Base-by-base conservation (phyloP, 1,140 invertebrate species). In the Orchesella cincta region DNA sequence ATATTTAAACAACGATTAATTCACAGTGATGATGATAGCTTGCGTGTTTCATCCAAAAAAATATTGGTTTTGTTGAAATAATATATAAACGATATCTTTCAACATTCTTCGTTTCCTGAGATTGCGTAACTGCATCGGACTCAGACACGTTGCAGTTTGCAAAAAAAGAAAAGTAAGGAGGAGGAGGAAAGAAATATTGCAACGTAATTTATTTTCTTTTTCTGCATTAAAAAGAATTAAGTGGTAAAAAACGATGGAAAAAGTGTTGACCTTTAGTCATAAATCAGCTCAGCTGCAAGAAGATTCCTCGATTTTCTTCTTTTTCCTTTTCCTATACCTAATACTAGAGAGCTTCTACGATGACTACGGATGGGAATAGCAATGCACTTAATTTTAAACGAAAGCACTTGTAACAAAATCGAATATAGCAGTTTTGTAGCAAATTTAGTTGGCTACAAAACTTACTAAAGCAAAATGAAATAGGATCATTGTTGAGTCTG, bases 211-310 rank as follows among this genome's bases (percentile, higher is more conserved):
- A 46, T 18, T 46, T 46, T 18, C 39, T 46, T 46, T 46, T 46
- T 5, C 39, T 46, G 39, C 62, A 67, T 67, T 67, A 67, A 67
- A 33, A 67, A 67, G 62, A 67, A 67, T 67, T 67, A 67, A 67
- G 62, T 67, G 62, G 62, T 31, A 29, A 57, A 57, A 57, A 36
- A 71, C 67, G 67, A 73, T 73, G 23, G 71, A 73, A 46, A 51
- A 51, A 73, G 35, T 36, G 71, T 36, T 73, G 71, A 73, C 71
- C 71, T 73, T 73, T 36, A 29, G 14, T 46, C 71, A 73, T 73
- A 73, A 73, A 73, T 73, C 71, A 73, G 39, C 71, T 73, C 34
- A 73, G 34, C 39, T 73, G 62, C 8, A 46, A 46, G 8, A 46
- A 8, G 39, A 46, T n/a, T n/a, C n/a, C n/a, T n/a, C n/a, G n/a